Evolutionary conservation across 1,140 invertebrate genomes (phyloP).

Genomic region (Megalonaias nervosa): DNA sequence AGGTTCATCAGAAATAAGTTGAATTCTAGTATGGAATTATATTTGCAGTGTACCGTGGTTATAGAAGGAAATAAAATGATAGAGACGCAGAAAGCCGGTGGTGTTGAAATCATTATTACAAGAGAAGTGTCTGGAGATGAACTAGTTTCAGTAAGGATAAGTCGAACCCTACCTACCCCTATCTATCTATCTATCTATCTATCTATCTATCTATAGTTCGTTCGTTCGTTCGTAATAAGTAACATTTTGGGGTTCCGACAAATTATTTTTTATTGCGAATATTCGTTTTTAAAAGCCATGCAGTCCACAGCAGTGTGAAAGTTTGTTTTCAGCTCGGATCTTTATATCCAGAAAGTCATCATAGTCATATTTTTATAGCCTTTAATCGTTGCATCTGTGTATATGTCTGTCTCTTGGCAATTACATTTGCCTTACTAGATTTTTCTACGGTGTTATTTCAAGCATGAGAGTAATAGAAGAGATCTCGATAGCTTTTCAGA

Average conservation of each 20-base stretch:
- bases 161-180: neutral
- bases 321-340: neutral
- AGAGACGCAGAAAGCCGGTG: conserved; percentile 44
- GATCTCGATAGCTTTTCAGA: neutral
- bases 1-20: too few species aligned
- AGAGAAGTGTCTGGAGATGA: conserved; percentile 35
- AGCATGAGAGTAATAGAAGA: neutral
- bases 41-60: conserved; percentile 40
- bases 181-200: neutral
- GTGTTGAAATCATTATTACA: conserved; percentile 34
- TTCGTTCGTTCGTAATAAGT: neutral
- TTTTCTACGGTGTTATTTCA: neutral
- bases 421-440: too few species aligned
- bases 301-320: neutral
- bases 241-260: neutral
- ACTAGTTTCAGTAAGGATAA: conserved; percentile 42
- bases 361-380: too few species aligned
- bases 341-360: neutral
- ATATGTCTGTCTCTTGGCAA: too few species aligned
- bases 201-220: too few species aligned
- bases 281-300: neutral
- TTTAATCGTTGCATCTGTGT: too few species aligned
- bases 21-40: neutral
- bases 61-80: conserved; percentile 50
- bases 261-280: neutral